Percentiles rank a stretch among this genome's conserved stretches.
These are phyloP conservation scores for Hemithea aestivaria DNA, from an alignment of 2,888 invertebrate genomes.

Conservation along the genomic window DNA sequence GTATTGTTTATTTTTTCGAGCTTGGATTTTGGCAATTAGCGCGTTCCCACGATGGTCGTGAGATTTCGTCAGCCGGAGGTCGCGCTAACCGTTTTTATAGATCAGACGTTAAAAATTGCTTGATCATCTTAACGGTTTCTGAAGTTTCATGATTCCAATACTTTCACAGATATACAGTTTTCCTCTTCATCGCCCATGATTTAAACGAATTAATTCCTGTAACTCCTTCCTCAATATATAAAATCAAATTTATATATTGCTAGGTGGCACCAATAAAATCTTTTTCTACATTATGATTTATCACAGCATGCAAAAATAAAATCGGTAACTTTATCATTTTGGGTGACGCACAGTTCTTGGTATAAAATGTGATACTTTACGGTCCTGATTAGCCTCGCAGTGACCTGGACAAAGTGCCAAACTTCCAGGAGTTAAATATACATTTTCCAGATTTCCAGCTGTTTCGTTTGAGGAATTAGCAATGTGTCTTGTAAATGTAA, in stretches of 20 bases:
- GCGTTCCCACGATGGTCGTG: conserved; percentile 21
- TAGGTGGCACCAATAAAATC: conserved; percentile 1
- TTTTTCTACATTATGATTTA: conserved; percentile 1
- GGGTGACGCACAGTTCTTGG: conserved; percentile 4
- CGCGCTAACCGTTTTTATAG: conserved; percentile 6
- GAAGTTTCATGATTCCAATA: not conserved
- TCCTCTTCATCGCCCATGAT: too few species aligned
- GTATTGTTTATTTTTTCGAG: too few species aligned
- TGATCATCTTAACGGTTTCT: conserved; percentile 14
- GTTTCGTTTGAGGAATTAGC: too few species aligned
- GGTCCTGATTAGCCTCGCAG: too few species aligned
- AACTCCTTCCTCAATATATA: too few species aligned
- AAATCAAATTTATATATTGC: not conserved
- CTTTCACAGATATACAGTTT: too few species aligned
- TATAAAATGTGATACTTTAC: conserved; percentile 7
- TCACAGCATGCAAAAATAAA: not conserved
- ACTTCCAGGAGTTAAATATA: too few species aligned
- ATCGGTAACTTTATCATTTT: not conserved
- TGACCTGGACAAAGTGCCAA: too few species aligned
- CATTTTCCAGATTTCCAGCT: too few species aligned
- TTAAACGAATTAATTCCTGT: too few species aligned
- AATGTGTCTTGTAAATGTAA: too few species aligned
- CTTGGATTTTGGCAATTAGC: conserved; percentile 3
- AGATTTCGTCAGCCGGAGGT: conserved; percentile 24
- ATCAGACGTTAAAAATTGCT: conserved; percentile 5